Evolutionary conservation across 2,113 vertebrate species (phyloP).

Genomic region (Nibea coibor): DNA sequence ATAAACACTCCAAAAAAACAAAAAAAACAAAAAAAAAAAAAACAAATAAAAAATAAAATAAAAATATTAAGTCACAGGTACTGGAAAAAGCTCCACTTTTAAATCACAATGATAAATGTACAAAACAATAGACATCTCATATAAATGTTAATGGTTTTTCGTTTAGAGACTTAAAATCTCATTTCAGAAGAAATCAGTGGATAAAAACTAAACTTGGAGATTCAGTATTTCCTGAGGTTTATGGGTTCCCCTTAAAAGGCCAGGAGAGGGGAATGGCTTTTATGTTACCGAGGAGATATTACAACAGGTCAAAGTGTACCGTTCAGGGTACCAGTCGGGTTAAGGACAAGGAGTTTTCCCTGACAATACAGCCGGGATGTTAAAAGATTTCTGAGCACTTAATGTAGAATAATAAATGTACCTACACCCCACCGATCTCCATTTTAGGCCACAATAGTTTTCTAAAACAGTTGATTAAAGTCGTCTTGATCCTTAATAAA

Average conservation of each 20-base stretch:
- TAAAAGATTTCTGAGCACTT: conserved; percentile 74
- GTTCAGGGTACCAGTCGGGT: conserved; percentile 67
- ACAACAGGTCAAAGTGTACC: conserved; percentile 84
- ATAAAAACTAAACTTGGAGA: conserved; percentile 82
- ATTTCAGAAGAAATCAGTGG: conserved; percentile 73
- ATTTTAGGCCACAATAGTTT: conserved; percentile 69
- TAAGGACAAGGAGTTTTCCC: conserved; percentile 65
- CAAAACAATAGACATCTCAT: conserved; percentile 87
- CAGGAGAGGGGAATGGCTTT: conserved; percentile 87
- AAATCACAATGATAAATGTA: conserved; percentile 96
- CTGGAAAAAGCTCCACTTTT: conserved; percentile 95
- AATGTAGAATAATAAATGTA: conserved; percentile 65
- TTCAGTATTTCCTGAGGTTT: conserved; percentile 87
- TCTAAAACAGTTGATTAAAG: conserved; percentile 67
- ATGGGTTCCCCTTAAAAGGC: conserved; percentile 87
- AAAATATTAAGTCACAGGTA: conserved; percentile 99
- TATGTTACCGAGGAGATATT: conserved; percentile 81
- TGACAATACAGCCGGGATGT: conserved; percentile 57
- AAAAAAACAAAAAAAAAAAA: conserved; percentile 69
- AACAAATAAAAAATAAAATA: conserved; percentile 71
- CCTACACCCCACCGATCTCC: conserved; percentile 49
- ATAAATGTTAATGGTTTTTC: conserved; percentile 85
- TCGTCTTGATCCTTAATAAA: conserved; percentile 62
- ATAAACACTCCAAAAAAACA: conserved; percentile 93
- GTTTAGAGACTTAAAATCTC: conserved; percentile 77